Evolutionary conservation across 2,113 vertebrate genomes (phyloP).

Genomic region (Serilophus lunatus): DNA sequence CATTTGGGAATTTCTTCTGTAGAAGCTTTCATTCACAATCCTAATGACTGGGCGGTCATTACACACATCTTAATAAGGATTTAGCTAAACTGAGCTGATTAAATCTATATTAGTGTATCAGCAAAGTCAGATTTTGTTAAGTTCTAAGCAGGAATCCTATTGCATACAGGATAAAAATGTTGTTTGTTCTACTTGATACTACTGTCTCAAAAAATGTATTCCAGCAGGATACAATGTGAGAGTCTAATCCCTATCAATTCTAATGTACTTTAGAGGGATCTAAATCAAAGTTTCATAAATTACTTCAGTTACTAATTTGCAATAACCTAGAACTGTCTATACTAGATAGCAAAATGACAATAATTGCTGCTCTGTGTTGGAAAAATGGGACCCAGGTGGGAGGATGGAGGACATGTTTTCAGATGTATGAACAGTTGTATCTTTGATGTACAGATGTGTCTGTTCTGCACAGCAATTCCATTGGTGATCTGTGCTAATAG

Average conservation of each 20-base stretch:
- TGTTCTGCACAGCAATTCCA: background rate
- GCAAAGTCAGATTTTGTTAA: constrained; percentile 35
- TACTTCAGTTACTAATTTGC: background rate
- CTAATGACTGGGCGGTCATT: background rate
- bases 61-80: constrained; percentile 25
- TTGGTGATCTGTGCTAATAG: background rate
- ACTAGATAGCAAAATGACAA: background rate
- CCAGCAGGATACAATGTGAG: background rate
- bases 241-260: background rate
- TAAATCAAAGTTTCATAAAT: background rate
- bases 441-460: background rate
- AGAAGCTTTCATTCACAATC: background rate
- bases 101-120: constrained; percentile 40
- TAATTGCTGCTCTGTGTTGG: fast-evolving
- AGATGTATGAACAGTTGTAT: background rate
- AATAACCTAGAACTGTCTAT: background rate
- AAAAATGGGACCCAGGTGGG: background rate
- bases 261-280: background rate
- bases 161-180: background rate
- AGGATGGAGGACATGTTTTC: background rate
- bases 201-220: background rate
- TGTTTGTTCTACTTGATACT: background rate
- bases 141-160: constrained; percentile 24
- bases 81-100: constrained; percentile 46
- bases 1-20: background rate